Percentiles rank a stretch among this genome's conserved stretches.
phyloP scores from a whole-genome alignment of 2,797 vertebrate species.

The Erpetoichthys calabaricus region DNA sequence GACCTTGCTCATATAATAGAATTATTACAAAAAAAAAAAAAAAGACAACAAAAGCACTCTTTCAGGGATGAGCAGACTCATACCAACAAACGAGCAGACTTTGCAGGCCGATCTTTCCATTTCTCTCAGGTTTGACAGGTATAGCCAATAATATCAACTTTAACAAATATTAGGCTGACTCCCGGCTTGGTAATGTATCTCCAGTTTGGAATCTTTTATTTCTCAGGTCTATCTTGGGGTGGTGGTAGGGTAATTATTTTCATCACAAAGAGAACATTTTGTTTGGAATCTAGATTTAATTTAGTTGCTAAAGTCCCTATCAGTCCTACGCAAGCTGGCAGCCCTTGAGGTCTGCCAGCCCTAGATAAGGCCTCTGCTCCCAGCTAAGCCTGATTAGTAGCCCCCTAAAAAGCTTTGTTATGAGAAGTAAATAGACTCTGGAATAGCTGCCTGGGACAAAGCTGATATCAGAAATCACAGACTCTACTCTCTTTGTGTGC shows the following conservation, averaged over 20 bases:
- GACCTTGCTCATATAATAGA: constrained; percentile 12
- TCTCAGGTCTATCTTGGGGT: constrained; percentile 6
- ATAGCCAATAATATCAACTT: too few species aligned
- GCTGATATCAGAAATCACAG: constrained; percentile 18
- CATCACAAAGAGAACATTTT: constrained; percentile 24
- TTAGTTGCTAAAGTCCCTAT: constrained; percentile 27
- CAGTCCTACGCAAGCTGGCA: constrained; percentile 27
- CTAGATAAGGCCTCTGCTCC: constrained; percentile 30
- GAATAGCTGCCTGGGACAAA: constrained; percentile 18
- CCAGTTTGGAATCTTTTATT: constrained; percentile 16
- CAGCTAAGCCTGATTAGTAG: constrained; percentile 30
- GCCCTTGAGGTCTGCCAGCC: constrained; percentile 30
- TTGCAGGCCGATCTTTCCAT: not conserved
- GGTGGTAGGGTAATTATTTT: constrained; percentile 19
- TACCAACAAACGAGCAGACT: constrained; percentile 18
- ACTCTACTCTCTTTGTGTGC: constrained; percentile 7
- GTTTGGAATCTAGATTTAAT: constrained; percentile 36
- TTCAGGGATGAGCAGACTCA: constrained; percentile 16
- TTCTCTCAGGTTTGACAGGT: too few species aligned
- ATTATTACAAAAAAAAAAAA: constrained; percentile 10
- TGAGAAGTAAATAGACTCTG: constrained; percentile 21
- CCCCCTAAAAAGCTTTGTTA: constrained; percentile 23
- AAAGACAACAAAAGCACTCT: constrained; percentile 6
- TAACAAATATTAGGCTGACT: not conserved
- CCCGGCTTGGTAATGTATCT: constrained; percentile 3